Base-by-base conservation (phyloP, 2,797 vertebrate species). In the Sciurus vulgaris region DNA sequence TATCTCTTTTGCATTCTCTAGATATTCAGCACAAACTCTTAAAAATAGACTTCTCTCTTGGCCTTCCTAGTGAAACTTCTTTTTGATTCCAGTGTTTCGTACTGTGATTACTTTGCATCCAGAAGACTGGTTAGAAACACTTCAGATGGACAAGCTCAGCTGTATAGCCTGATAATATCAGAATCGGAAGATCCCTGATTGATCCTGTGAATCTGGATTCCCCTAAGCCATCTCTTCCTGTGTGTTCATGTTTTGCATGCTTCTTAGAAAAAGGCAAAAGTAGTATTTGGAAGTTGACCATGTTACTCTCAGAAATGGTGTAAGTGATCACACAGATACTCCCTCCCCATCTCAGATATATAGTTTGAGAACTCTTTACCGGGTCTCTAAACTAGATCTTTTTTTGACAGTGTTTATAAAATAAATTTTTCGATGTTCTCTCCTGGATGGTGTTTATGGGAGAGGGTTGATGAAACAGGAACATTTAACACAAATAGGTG, bases 21-120 rank as follows among this genome's bases (percentile, higher is more conserved):
- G 94, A 93, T 97, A 94, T 98, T 97, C 91, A 97, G 85, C 81
- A 97, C 91, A 97, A 98, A 96, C 95, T 94, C 98, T 97, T 96
- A 8, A 15, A 30, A 41, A 98, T 98, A 97, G 98, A 98, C 98
- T 98, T 98, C 97, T 98, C 96, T 93, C 76, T 98, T 92, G 67
- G 87, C 70, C 79, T 73, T 97, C 79, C 24, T 95, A 98, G 92
- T 97, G 98, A 98, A 98, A 96, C 95, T 93, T 97, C 97, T 97
- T 92, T 97, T 96, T 97, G 96, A 88, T 96, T 98, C 97, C 97
- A 98, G 96, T 97, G 96, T 98, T 97, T 98, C 98, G 97, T 97
- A 82, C 93, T 92, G 92, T 98, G 98, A 98, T 98, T 98, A 98
- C 96, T 95, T 98, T 98, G 98, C 95, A 96, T 97, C 96, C 93